Conservation (phyloP, 2,797 vertebrate genomes). For the Spheniscus humboldti region DNA sequence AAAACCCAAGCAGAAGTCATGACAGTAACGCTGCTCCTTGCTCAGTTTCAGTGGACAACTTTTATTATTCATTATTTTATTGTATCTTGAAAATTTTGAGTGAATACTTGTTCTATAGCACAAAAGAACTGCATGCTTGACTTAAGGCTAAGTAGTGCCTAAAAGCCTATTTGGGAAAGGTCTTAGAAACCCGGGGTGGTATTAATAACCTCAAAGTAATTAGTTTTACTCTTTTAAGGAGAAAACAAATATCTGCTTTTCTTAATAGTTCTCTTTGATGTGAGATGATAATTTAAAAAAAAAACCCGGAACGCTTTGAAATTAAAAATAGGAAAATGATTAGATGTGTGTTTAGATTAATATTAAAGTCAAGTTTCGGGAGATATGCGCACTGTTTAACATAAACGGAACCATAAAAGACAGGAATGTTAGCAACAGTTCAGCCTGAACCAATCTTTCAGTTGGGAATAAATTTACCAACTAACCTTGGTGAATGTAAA, state of each 20-base stretch:
- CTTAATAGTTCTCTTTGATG: not conserved
- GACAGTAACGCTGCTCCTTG: not conserved
- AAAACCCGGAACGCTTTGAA: not conserved
- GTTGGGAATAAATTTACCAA: not conserved
- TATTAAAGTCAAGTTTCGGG: not conserved
- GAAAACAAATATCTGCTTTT: not conserved
- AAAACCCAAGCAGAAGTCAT: not conserved
- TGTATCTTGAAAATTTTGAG: not conserved
- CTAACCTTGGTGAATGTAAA: not conserved
- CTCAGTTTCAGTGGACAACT: not conserved
- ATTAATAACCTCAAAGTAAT: not conserved
- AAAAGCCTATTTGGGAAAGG: not conserved
- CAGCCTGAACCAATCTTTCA: not conserved
- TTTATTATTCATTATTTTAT: not conserved
- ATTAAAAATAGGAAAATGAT: not conserved
- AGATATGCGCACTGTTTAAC: not conserved
- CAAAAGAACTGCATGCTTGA: not conserved
- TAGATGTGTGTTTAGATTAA: not conserved
- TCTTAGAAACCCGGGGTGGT: not conserved
- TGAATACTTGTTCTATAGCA: not conserved
- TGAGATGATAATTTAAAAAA: not conserved
- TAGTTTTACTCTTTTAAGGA: not conserved
- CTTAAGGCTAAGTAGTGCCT: not conserved
- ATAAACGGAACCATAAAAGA: not conserved
- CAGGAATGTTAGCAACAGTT: not conserved